Evolutionary conservation across 1,140 invertebrate genomes (phyloP).

Genomic region (Drosophila ohnishii): DNA sequence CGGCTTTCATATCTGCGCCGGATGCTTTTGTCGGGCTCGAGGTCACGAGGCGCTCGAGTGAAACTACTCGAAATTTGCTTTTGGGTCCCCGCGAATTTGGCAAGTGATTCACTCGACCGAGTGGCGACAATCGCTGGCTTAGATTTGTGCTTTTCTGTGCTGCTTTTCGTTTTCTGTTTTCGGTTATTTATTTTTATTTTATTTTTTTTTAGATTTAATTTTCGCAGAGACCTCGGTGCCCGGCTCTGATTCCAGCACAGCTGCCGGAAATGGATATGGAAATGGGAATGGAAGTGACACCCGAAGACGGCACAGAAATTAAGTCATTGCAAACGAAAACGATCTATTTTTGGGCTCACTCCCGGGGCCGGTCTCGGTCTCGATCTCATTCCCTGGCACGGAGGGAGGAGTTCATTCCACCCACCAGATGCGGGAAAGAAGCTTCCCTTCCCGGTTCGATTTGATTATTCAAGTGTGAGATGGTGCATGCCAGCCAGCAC

Average conservation of each 20-base stretch:
- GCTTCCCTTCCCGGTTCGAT: slow-evolving; percentile 10
- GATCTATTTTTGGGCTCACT: slow-evolving; percentile 21
- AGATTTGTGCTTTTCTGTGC: slow-evolving; percentile 14
- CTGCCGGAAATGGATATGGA: slow-evolving; percentile 37
- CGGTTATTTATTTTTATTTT: background rate
- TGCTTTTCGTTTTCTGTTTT: slow-evolving; percentile 4
- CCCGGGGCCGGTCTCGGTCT: background rate
- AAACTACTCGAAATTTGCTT: slow-evolving; percentile 48
- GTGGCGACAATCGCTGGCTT: slow-evolving; percentile 33
- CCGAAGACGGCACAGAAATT: slow-evolving; percentile 14
- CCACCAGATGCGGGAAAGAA: slow-evolving; percentile 5
- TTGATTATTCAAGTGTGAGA: slow-evolving; percentile 27
- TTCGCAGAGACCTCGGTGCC: slow-evolving; percentile 9
- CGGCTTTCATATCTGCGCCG: slow-evolving; percentile 51
- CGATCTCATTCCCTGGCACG: background rate
- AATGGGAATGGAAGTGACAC: slow-evolving; percentile 14
- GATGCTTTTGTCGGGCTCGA: slow-evolving; percentile 41
- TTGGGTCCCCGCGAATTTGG: slow-evolving; percentile 19
- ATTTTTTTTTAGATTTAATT: background rate
- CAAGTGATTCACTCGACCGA: slow-evolving; percentile 32
- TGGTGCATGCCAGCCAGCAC: background rate
- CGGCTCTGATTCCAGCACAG: slow-evolving; percentile 24
- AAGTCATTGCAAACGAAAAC: slow-evolving; percentile 27
- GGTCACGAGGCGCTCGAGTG: slow-evolving; percentile 53
- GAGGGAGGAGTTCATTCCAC: slow-evolving; percentile 13